Evolutionary conservation across 1,140 invertebrate species (phyloP), one percentile per base, ranked within the genome.

Genomic region (Leptinotarsa texana): DNA sequence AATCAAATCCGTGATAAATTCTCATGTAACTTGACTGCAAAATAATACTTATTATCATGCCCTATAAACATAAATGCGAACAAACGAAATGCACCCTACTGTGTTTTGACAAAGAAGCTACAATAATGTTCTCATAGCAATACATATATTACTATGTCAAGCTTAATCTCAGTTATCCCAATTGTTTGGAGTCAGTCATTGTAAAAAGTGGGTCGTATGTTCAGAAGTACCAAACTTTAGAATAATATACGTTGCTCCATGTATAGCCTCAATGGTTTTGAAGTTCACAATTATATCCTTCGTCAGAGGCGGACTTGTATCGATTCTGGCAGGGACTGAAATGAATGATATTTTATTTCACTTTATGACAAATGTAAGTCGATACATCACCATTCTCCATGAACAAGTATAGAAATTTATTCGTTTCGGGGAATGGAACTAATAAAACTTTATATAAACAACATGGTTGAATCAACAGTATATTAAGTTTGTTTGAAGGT

Each of bases 61-160:
- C 62, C 49, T 57, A 74, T 69, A 74, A 68, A 74, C 73, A 74
- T 74, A 74, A 74, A 74, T 48, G 73, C 65, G 75, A 62, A 73
- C 75, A n/a, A 72, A 57, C 51, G 68, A 67, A 67, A 61, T 51
- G 22, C 63, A 74, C 73, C 73, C 73, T 61, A 68, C 61, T 71
- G 61, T 75, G 69, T 74, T 74, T 69, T 74, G 66, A 74, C 73
- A 68, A 74, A 71, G 62, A 51, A 62, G 67, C 49, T 70, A 69
- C 67, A 65, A 69, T 70, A 75, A 75, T 33, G 62, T 76, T 74
- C 77, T 78, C 75, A 76, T 74, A 78, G 61, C 75, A 74, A 78
- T 74, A 73, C 72, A 71, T 49, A 63, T 33, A 76, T 78, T 76
- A 76, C 62, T 68, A 72, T 74, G 77, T 78, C 77, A 78, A 69